Percentiles rank a stretch among this genome's conserved stretches.
These are phyloP conservation scores for Rhea pennata DNA, from an alignment of 2,113 vertebrate genomes.

Conservation along the genomic window DNA sequence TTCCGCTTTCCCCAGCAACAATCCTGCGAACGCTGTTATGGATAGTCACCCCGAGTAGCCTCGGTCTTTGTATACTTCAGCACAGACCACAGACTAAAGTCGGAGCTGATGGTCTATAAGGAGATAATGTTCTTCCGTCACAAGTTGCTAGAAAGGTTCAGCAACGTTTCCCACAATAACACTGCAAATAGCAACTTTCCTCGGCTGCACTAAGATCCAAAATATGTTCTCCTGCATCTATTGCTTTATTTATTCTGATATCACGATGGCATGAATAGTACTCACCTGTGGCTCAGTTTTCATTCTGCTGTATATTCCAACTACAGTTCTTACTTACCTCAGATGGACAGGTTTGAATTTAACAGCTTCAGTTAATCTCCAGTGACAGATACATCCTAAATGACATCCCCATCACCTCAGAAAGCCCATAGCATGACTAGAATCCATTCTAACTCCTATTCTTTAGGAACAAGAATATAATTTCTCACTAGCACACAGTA, in stretches of 20 bases:
- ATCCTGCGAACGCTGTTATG: background rate
- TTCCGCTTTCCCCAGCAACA: background rate
- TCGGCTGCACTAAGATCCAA: background rate
- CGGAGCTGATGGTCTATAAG: background rate
- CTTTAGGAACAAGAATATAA: background rate
- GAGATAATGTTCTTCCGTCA: background rate
- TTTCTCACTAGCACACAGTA: background rate
- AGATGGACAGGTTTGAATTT: background rate
- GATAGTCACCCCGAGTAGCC: background rate
- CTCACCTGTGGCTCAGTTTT: background rate
- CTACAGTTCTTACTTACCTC: background rate
- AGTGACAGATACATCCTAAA: background rate
- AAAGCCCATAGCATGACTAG: background rate
- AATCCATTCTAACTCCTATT: background rate
- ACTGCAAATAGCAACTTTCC: background rate
- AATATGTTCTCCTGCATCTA: background rate
- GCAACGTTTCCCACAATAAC: background rate
- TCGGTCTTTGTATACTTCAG: background rate
- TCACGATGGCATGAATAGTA: background rate
- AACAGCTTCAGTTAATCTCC: background rate
- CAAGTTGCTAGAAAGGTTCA: background rate
- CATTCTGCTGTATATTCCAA: background rate
- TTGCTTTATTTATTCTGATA: background rate
- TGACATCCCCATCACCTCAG: background rate
- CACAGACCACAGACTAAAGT: background rate